These are phyloP conservation scores for Alligator mississippiensis DNA, from an alignment of 2,113 vertebrate genomes.

Conservation along the genomic window DNA sequence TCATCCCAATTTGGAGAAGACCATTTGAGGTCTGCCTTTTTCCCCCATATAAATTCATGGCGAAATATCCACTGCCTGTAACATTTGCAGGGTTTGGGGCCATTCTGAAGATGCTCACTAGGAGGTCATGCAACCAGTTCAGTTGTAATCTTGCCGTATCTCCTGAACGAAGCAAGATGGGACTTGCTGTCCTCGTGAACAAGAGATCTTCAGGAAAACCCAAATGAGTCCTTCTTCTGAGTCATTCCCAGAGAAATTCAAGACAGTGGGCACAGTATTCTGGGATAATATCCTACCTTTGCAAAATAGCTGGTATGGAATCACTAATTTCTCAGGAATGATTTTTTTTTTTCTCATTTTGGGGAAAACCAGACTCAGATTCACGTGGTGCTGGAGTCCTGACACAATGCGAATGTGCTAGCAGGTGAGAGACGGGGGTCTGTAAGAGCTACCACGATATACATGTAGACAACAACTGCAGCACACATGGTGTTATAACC, in stretches of 20 bases:
- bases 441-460: fast-evolving
- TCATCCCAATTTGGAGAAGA: not conserved
- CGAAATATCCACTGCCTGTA: not conserved
- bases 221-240: not conserved
- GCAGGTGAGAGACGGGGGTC: not conserved
- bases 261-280: not conserved
- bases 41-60: not conserved
- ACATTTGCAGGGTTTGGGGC: not conserved
- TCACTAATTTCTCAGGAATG: no score
- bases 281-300: not conserved
- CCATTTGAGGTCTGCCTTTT: not conserved
- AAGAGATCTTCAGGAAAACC: not conserved
- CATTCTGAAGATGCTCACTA: not conserved
- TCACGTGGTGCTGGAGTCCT: not conserved
- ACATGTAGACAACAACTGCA: not conserved
- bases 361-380: not conserved
- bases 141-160: not conserved
- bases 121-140: not conserved
- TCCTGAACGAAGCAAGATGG: not conserved
- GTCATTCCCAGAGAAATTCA: not conserved
- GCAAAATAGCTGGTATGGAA: not conserved
- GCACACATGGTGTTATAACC: not conserved
- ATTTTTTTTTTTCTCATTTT: not conserved
- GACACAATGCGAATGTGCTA: not conserved
- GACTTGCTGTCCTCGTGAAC: not conserved